phyloP scores from a whole-genome alignment of 1,140 invertebrate species.

The Heliconius eleuchia region DNA sequence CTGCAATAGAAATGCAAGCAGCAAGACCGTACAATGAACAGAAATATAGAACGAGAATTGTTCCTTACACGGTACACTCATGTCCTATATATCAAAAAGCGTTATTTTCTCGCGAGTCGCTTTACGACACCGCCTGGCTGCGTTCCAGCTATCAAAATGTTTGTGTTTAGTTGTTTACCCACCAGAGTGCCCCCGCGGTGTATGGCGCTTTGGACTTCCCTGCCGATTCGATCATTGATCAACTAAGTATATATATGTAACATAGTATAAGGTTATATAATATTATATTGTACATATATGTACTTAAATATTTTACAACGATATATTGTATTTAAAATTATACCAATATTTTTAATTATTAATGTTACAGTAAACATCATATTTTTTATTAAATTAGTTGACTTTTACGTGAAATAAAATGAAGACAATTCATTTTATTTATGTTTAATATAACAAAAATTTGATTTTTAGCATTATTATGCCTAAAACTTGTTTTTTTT shows the following conservation, averaged over 20 bases:
- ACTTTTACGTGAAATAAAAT: no score
- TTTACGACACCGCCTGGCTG: conserved; percentile 42
- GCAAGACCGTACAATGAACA: neutral
- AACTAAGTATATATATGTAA: neutral
- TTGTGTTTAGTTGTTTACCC: conserved; percentile 44
- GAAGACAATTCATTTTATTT: no score
- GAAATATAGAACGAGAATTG: neutral
- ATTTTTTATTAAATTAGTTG: no score
- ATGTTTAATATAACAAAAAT: no score
- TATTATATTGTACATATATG: neutral
- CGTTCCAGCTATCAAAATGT: conserved; percentile 49
- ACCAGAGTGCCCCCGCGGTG: conserved; percentile 16
- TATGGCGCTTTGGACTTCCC: conserved; percentile 24
- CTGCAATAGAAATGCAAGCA: neutral
- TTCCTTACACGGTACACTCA: conserved; percentile 8
- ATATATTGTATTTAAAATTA: neutral
- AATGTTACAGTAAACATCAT: no score
- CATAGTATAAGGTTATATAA: neutral
- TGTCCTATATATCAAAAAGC: conserved; percentile 25
- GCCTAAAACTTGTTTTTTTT: no score
- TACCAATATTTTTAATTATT: no score
- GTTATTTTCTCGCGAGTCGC: conserved; percentile 32
- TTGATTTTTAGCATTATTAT: no score
- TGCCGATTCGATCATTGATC: conserved; percentile 21
- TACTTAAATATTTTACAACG: neutral